These are phyloP conservation scores for Antigone vipio DNA, from an alignment of 2,113 vertebrate genomes.

Conservation along the genomic window DNA sequence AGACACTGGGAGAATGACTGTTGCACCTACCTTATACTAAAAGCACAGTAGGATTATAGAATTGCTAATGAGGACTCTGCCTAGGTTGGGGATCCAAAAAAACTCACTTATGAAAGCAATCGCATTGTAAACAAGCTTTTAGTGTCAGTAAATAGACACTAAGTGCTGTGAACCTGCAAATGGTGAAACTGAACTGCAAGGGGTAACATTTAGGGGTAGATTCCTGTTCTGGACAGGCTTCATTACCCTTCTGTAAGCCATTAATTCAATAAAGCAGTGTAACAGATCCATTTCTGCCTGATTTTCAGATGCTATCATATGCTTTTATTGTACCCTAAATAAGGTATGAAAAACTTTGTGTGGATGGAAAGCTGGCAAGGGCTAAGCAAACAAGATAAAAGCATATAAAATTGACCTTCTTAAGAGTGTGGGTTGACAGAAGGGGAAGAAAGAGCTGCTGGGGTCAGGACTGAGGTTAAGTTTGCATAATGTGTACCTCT, in stretches of 20 bases:
- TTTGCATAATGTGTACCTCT: background rate
- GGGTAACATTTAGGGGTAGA: background rate
- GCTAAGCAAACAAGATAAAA: background rate
- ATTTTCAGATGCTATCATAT: constrained; percentile 32
- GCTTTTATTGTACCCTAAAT: background rate
- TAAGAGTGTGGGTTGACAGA: background rate
- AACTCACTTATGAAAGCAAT: background rate
- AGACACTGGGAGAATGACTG: background rate
- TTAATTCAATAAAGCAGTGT: constrained; percentile 13
- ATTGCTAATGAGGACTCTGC: background rate
- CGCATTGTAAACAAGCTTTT: background rate
- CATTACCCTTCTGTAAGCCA: background rate
- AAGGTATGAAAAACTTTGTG: background rate
- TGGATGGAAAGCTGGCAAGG: background rate
- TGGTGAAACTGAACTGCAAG: constrained; percentile 20
- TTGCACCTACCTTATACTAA: background rate
- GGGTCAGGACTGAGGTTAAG: background rate
- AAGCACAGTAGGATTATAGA: background rate
- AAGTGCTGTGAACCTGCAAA: background rate
- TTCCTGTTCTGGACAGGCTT: background rate
- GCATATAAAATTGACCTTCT: background rate
- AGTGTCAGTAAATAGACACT: background rate
- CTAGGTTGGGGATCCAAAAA: background rate
- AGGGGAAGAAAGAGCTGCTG: background rate
- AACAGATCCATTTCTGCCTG: constrained; percentile 26